phyloP scores from a whole-genome alignment of 2,888 invertebrate species.

The Drosophila aldrichi region DNA sequence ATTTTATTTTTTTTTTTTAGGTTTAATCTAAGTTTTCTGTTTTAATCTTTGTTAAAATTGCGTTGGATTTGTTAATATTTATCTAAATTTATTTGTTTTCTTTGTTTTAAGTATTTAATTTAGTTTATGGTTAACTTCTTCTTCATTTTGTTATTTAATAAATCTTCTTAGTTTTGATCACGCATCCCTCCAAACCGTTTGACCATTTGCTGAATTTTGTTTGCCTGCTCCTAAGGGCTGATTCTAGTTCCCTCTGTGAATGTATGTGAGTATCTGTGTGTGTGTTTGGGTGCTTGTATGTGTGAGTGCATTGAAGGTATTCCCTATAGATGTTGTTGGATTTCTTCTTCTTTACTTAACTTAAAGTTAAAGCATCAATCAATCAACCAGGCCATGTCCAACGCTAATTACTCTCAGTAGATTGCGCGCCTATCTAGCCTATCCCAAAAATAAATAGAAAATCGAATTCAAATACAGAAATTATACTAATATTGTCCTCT shows the following conservation, averaged over 20 bases:
- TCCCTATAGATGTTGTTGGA: conserved; percentile 26
- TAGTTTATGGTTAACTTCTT: conserved; percentile 46
- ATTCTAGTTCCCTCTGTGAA: conserved; percentile 38
- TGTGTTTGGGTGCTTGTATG: conserved; percentile 22
- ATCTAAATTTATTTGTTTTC: conserved; percentile 55
- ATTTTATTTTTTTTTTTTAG: conserved; percentile 44
- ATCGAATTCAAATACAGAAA: conserved; percentile 47
- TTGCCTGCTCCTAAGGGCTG: conserved; percentile 61
- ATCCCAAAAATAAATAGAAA: conserved; percentile 33
- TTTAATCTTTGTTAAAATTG: conserved; percentile 35
- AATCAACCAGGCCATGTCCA: conserved; percentile 23
- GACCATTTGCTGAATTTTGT: conserved; percentile 65
- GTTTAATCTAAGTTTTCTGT: conserved; percentile 53
- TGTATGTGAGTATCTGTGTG: conserved; percentile 20
- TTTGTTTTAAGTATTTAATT: conserved; percentile 17
- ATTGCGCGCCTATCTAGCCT: conserved; percentile 25
- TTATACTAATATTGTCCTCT: conserved; percentile 79
- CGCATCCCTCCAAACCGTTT: conserved; percentile 85
- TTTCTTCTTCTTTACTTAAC: conserved; percentile 37
- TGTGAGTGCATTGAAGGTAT: conserved; percentile 59
- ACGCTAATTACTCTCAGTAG: conserved; percentile 40
- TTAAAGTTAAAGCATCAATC: conserved; percentile 56
- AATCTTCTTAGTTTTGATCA: conserved; percentile 75
- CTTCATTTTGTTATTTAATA: conserved; percentile 29
- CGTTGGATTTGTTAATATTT: conserved; percentile 33